Conservation (phyloP, 2,797 vertebrate species). For the Danio kyathit region DNA sequence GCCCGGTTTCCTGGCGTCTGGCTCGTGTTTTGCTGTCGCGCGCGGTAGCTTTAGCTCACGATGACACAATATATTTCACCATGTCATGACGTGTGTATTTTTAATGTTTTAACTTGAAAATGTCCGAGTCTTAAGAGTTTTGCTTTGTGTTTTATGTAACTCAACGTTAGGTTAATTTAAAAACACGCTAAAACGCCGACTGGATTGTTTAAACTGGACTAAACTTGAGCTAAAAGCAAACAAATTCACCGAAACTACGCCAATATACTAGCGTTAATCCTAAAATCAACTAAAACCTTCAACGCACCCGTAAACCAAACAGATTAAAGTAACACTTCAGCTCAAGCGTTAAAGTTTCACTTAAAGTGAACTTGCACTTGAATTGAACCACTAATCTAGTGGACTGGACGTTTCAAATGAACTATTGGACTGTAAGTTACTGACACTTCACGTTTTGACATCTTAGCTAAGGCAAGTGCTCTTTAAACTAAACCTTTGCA, state of each 20-base stretch:
- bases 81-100: background rate
- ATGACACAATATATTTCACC: background rate
- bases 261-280: background rate
- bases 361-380: background rate
- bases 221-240: background rate
- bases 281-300: background rate
- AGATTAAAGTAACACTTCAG: background rate
- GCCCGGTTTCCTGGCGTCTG: background rate
- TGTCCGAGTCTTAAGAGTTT: background rate
- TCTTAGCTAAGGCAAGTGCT: too few relatives aligned
- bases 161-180: background rate
- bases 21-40: conserved; percentile 1
- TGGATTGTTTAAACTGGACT: background rate
- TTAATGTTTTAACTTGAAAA: background rate
- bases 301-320: background rate
- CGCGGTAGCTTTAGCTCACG: background rate
- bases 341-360: background rate
- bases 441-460: too few relatives aligned
- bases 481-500: too few relatives aligned
- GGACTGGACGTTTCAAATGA: background rate
- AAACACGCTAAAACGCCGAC: background rate
- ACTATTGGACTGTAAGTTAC: background rate
- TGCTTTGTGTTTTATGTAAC: background rate
- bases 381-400: background rate
- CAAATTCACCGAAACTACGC: background rate